These are phyloP conservation scores for Cecropterus lyciades DNA, from an alignment of 1,140 invertebrate species.

Conservation along the genomic window DNA sequence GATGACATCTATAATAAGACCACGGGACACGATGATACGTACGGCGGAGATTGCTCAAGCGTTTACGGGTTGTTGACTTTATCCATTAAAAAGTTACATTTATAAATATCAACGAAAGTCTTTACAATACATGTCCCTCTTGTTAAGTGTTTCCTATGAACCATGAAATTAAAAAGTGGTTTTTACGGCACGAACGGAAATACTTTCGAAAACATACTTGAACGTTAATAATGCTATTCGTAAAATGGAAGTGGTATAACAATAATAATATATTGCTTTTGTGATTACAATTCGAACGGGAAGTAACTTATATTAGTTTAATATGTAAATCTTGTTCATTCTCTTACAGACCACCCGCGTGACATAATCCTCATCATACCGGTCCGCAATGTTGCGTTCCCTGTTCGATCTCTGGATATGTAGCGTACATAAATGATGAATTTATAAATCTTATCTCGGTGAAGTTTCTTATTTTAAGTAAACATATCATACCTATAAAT, in stretches of 20 bases:
- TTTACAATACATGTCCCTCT: not conserved
- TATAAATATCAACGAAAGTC: conserved; percentile 4
- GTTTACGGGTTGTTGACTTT: conserved; percentile 77
- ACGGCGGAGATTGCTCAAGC: conserved; percentile 68
- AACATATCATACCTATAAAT: too few relatives aligned
- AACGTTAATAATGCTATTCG: conserved; percentile 3
- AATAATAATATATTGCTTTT: conserved; percentile 4
- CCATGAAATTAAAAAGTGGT: conserved; percentile 10
- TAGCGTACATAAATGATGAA: too few relatives aligned
- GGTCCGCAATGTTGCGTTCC: too few relatives aligned
- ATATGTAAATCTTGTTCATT: conserved; percentile 2
- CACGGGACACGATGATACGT: conserved; percentile 71
- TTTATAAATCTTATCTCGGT: too few relatives aligned
- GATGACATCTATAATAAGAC: conserved; percentile 83
- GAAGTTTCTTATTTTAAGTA: too few relatives aligned
- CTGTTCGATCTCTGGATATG: too few relatives aligned
- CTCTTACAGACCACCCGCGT: too few relatives aligned
- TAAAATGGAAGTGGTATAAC: not conserved
- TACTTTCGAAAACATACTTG: conserved; percentile 9
- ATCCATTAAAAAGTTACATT: conserved; percentile 23
- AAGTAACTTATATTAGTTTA: conserved; percentile 1
- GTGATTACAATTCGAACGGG: not conserved
- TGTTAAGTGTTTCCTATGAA: not conserved
- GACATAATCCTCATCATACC: too few relatives aligned
- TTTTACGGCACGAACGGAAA: conserved; percentile 3